phyloP scores from a whole-genome alignment of 2,888 invertebrate species.

The Herminia tarsipennalis region DNA sequence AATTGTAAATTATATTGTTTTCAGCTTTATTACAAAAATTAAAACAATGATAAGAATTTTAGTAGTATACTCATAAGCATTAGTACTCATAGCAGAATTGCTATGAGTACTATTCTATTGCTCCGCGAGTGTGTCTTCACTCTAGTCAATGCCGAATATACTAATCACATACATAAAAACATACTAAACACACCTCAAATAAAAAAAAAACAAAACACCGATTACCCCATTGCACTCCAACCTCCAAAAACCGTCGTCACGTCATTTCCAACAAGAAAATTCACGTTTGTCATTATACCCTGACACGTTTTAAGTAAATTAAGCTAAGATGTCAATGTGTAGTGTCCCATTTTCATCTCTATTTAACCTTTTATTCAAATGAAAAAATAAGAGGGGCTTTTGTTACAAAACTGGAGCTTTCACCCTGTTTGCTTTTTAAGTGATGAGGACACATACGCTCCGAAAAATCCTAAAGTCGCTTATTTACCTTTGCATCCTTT shows the following conservation, averaged over 20 bases:
- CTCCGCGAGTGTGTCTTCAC: no score
- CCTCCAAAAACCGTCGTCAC: neutral
- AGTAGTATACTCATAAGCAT: no score
- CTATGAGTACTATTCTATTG: no score
- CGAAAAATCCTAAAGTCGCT: slow-evolving; percentile 2
- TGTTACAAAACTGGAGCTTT: slow-evolving; percentile 7
- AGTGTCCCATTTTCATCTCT: slow-evolving; percentile 9
- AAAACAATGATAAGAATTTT: no score
- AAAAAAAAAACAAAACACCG: no score
- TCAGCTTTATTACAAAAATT: no score
- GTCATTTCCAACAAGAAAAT: neutral
- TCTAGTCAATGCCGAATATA: no score
- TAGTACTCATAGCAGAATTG: no score
- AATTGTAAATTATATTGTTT: no score
- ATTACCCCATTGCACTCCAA: no score
- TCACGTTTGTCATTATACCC: neutral
- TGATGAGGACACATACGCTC: slow-evolving; percentile 17
- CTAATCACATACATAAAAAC: no score
- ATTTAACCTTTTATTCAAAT: slow-evolving; percentile 17
- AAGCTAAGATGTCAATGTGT: slow-evolving; percentile 2
- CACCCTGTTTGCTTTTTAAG: slow-evolving; percentile 21
- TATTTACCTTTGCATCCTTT: slow-evolving; percentile 7
- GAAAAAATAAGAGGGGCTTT: slow-evolving; percentile 16
- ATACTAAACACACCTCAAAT: no score
- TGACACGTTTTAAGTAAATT: slow-evolving; percentile 4